Percentiles rank a stretch among this genome's conserved stretches.
These are phyloP conservation scores for Rhizoglyphus robini DNA, from an alignment of 1,140 invertebrate genomes.

Conservation along the genomic window DNA sequence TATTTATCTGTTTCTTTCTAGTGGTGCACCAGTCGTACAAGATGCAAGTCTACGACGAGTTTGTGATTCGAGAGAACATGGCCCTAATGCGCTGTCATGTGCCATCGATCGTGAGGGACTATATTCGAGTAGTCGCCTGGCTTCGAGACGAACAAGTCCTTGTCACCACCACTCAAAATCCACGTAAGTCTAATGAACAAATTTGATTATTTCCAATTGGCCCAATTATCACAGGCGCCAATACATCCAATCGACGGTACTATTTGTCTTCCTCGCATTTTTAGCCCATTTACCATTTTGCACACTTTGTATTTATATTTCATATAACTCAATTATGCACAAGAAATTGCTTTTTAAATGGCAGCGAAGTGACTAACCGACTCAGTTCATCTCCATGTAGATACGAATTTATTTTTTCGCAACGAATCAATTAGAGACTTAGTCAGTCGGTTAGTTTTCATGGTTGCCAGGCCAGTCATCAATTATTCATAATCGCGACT, in stretches of 20 bases:
- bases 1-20: conserved; percentile 33
- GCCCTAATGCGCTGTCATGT: conserved; percentile 80
- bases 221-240: neutral
- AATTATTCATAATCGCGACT: neutral
- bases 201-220: neutral
- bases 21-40: conserved; percentile 72
- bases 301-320: too few relatives aligned
- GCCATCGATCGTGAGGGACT: conserved; percentile 78
- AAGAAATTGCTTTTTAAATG: too few relatives aligned
- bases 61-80: conserved; percentile 71
- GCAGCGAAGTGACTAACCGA: too few relatives aligned
- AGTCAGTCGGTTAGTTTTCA: too few relatives aligned
- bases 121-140: conserved; percentile 68
- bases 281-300: too few relatives aligned
- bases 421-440: neutral
- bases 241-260: neutral
- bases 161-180: conserved; percentile 22
- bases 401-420: too few relatives aligned
- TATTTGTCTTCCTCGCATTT: neutral
- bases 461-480: neutral
- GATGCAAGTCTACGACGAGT: conserved; percentile 76
- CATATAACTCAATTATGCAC: too few relatives aligned
- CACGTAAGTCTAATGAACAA: conserved; percentile 20
- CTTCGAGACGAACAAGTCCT: conserved; percentile 45
- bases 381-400: too few relatives aligned